phyloP scores from a whole-genome alignment of 2,888 invertebrate species.

The Ommatoiulus sabulosus region DNA sequence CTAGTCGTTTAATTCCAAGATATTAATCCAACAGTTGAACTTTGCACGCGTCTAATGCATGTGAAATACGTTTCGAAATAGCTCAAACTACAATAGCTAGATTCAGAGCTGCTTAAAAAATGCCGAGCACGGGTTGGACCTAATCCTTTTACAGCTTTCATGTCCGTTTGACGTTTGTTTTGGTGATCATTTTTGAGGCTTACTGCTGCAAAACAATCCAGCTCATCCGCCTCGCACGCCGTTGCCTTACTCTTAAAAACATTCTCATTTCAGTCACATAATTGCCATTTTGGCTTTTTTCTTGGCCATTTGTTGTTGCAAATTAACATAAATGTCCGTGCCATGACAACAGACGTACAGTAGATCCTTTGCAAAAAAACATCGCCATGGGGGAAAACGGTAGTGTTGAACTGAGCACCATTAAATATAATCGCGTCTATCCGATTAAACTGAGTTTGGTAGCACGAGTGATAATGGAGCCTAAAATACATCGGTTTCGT shows the following conservation, averaged over 20 bases:
- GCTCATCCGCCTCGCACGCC: not conserved
- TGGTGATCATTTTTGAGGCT: constrained; percentile 26
- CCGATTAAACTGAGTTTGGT: too few species aligned
- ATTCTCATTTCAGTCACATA: constrained; percentile 16
- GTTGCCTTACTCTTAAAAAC: not conserved
- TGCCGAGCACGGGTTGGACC: not conserved
- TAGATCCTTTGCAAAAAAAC: not conserved
- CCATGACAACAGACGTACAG: not conserved
- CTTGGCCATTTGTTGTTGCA: not conserved
- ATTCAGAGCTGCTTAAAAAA: constrained; percentile 1
- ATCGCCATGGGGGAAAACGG: not conserved
- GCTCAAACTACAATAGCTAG: not conserved
- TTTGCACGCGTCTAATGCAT: not conserved
- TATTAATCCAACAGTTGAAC: constrained; percentile 32
- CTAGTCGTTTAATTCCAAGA: not conserved
- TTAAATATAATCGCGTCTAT: too few species aligned
- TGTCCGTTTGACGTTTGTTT: constrained; percentile 34
- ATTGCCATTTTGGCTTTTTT: not conserved
- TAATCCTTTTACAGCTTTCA: constrained; percentile 26
- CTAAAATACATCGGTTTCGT: too few species aligned
- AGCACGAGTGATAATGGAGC: too few species aligned
- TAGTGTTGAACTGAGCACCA: not conserved
- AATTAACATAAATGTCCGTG: not conserved
- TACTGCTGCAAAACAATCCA: constrained; percentile 15
- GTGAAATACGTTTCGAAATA: not conserved